Evolutionary conservation across 23 tunicate species (phyloP), one percentile per base, ranked within the genome.

Genomic region (Styela clava): DNA sequence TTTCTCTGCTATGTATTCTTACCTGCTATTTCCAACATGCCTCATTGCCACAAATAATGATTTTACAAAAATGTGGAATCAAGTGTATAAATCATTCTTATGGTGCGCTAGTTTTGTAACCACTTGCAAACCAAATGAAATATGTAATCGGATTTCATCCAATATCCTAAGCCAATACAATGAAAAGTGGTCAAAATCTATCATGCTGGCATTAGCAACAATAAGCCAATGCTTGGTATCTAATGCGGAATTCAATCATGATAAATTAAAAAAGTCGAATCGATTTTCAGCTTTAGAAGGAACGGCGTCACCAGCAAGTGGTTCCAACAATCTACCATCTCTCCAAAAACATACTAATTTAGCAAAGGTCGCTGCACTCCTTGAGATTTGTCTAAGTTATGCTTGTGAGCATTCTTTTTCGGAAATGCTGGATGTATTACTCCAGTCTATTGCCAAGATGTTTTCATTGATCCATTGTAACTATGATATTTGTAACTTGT

Each of bases 121-220:
- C 32, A 78, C 84, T 24, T 32, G 79, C 44, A 61, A 78, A 61
- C 87, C 74, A 21, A 79, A 88, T 20, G 93, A 88, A 83, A 64
- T 74, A 2, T 74, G 87, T 34, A 24, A 28, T 5, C 44, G 64
- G 34, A 70, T 88, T 23, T 74, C 80, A 1, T 36, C 74, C 28
- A 20, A 24, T 0, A 26, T 89, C 31, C 34, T 84, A 34, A 63
- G 29, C 19, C 25, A n/a, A 63, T n/a, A 1, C 0, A 64, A 76
- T 44, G 65, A 24, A 26, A 51, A 26, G 0, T 0, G 30, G 1
- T 52, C 64, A 25, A 44, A 76, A 21, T 76, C 81, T 24, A 26
- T 0, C 31, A 33, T 44, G 30, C 16, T n/a, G 12, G 52, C 21
- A 37, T 20, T 44, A 7, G 64, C 65, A 25, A 23, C 21, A 18